Evolutionary conservation across 2,888 invertebrate species (phyloP).

Genomic region (Poecilus cupreus): DNA sequence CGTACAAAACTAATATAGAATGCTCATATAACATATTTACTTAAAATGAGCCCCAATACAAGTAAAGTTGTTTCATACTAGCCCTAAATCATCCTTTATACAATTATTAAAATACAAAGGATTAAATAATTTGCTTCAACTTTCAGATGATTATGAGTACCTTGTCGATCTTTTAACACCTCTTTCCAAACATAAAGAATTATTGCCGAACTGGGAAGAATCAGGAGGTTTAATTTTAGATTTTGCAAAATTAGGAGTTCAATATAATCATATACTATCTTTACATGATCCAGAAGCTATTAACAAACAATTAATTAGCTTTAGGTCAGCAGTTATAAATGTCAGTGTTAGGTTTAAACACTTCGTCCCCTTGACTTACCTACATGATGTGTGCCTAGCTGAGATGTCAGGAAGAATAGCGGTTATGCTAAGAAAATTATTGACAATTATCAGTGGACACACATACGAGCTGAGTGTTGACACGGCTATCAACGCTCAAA

Average conservation of each 20-base stretch:
- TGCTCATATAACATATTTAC: no score
- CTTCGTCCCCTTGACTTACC: slow-evolving; percentile 14
- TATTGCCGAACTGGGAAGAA: slow-evolving; percentile 46
- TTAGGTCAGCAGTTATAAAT: slow-evolving; percentile 35
- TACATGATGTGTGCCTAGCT: slow-evolving; percentile 54
- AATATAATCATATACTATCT: slow-evolving; percentile 30
- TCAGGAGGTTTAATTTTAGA: slow-evolving; percentile 48
- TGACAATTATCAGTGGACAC: slow-evolving; percentile 36
- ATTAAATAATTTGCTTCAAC: background rate
- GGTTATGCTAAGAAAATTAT: slow-evolving; percentile 49
- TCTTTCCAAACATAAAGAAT: slow-evolving; percentile 12
- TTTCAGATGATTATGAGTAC: slow-evolving; percentile 54
- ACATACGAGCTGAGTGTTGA: slow-evolving; percentile 34
- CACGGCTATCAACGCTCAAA: slow-evolving; percentile 36
- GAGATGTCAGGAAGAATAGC: slow-evolving; percentile 53
- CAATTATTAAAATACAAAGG: background rate
- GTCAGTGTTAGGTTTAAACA: slow-evolving; percentile 40
- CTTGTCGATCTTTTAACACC: slow-evolving; percentile 45
- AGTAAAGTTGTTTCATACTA: no score
- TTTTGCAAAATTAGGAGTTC: slow-evolving; percentile 43
- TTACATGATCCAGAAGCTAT: slow-evolving; percentile 26
- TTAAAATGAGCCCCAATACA: no score
- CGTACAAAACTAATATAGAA: no score
- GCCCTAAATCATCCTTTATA: no score
- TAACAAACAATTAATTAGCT: slow-evolving; percentile 26